Base-by-base conservation (phyloP, 2,113 vertebrate genomes). In the Pelodiscus sinensis region DNA sequence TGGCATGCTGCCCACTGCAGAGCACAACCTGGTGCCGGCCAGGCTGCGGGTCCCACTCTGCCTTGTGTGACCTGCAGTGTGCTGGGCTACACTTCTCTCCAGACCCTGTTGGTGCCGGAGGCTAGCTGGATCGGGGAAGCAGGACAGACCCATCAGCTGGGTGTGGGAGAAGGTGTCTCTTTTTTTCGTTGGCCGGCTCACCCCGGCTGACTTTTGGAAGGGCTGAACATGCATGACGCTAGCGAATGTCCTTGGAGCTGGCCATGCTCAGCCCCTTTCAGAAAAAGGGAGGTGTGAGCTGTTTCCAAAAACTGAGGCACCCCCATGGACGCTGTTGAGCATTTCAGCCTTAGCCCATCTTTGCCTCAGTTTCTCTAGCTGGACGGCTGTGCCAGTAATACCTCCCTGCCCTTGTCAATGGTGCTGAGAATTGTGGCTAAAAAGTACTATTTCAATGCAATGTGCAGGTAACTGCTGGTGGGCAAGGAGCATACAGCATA, bases 261-360 rank as follows among this genome's bases (percentile, higher is more conserved):
- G 0, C 0, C 10, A 3, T 6, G 27, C 1, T 35, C 31, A 27
- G 7, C 19, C 71, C 52, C 1, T 1, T 68, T 71, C 27, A n/a
- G 56, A 79, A 71, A 3, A 0, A 1, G 7, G 9, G 44, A 44
- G 44, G 44, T 62, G 27, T 56, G 55, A 38, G 27, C 16, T 31
- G 16, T 16, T 78, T 31, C 6, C 35, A n/a, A 21, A 5, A 55
- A 2, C 13, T 51, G 22, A 13, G 6, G 25, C 31, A 65, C 11
- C 82, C 82, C 19, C 55, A 5, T 75, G 35, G 21, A 35, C 35
- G 22, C 68, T 75, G 24, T 75, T 75, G 71, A 75, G 24, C 19
- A 75, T 75, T 44, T 24, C 35, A 75, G 71, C n/a, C 71, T 75
- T 44, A 75, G 11, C 35, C 91, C 83, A 73, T 75, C 29, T 65